These are phyloP conservation scores for Philaenus spumarius DNA, from an alignment of 1,140 invertebrate species.

Conservation along the genomic window DNA sequence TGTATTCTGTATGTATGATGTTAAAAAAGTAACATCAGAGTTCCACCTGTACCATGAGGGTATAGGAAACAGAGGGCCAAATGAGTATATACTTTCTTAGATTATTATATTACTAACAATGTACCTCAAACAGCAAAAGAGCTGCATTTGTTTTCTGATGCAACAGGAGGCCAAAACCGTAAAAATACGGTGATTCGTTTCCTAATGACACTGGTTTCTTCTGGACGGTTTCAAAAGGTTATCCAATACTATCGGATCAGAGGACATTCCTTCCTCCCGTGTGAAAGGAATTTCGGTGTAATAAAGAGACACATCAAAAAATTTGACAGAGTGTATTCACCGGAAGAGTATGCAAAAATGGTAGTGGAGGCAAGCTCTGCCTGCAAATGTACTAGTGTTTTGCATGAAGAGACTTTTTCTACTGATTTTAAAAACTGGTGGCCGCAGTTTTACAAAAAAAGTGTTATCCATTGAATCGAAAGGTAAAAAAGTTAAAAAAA, in stretches of 20 bases:
- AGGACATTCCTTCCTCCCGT: conserved; percentile 31
- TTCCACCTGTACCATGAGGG: not conserved
- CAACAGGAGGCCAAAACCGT: no score
- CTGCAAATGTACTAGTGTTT: no score
- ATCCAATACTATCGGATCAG: conserved; percentile 26
- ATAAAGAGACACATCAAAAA: conserved; percentile 22
- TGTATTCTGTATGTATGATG: not conserved
- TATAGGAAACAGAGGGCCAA: not conserved
- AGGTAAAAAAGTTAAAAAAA: no score
- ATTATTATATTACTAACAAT: not conserved
- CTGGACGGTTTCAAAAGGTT: conserved; percentile 24
- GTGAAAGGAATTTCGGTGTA: conserved; percentile 30
- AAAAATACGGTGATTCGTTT: conserved; percentile 11
- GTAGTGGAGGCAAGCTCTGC: no score
- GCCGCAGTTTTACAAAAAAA: no score
- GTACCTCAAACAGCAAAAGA: not conserved
- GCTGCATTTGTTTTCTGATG: conserved; percentile 18
- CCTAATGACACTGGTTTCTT: conserved; percentile 13
- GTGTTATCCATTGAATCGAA: no score
- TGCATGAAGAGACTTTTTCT: no score
- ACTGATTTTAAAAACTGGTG: no score
- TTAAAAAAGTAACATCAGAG: not conserved
- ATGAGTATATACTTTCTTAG: not conserved
- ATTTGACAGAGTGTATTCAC: conserved; percentile 2
- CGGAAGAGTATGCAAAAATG: not conserved